Conservation (phyloP, 2,888 invertebrate genomes). For the Philaethria dido region DNA sequence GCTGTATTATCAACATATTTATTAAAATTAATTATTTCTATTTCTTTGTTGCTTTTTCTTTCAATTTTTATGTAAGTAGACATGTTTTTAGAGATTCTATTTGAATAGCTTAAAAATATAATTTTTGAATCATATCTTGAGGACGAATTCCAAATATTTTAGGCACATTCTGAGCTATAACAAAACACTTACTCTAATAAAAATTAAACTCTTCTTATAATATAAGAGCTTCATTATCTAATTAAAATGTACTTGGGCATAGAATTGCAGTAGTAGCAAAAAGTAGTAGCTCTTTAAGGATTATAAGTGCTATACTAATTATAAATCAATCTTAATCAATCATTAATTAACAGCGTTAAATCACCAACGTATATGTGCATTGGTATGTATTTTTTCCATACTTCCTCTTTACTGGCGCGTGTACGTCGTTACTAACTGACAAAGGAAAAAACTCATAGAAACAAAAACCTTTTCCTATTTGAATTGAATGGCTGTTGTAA, state of each 20-base stretch:
- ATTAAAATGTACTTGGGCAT: slow-evolving; percentile 4
- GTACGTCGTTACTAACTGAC: not conserved
- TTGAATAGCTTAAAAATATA: too few species aligned
- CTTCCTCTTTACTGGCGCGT: not conserved
- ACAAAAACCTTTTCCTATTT: not conserved
- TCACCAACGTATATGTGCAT: not conserved
- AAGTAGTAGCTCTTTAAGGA: not conserved
- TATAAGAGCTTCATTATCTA: slow-evolving; percentile 5
- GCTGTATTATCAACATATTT: not conserved
- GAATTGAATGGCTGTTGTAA: not conserved
- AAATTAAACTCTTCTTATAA: not conserved
- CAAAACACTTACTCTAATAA: not conserved
- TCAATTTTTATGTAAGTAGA: too few species aligned
- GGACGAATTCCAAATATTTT: not conserved
- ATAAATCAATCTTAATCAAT: slow-evolving; percentile 20
- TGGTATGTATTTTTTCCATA: slow-evolving; percentile 16
- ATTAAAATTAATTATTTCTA: not conserved
- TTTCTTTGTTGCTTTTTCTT: too few species aligned
- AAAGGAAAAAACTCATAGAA: not conserved
- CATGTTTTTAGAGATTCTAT: too few species aligned
- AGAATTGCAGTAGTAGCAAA: not conserved
- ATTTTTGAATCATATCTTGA: too few species aligned
- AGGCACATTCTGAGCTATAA: not conserved
- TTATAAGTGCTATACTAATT: slow-evolving; percentile 17
- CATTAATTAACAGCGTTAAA: slow-evolving; percentile 20